Conservation (phyloP, 2,797 vertebrate genomes). For the Rhyacichthys aspro region DNA sequence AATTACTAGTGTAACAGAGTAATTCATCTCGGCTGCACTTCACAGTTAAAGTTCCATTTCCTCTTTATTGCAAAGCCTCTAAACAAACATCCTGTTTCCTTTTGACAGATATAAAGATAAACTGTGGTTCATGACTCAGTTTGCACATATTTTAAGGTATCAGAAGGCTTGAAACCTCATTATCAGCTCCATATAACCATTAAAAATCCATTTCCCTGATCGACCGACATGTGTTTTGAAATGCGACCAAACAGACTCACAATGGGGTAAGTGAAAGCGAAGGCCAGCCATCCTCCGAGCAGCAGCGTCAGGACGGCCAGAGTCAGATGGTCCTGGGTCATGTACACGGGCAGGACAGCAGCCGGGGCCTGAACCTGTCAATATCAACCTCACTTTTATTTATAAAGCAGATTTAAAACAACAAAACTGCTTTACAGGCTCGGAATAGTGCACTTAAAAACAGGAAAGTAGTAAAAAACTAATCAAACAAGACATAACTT, state of each 20-base stretch:
- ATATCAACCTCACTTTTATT: no score
- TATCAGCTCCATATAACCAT: no score
- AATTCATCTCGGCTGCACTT: neutral
- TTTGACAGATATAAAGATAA: neutral
- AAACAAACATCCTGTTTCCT: constrained; percentile 2
- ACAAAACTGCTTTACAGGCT: no score
- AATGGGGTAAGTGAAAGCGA: constrained; percentile 77
- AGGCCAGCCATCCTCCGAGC: constrained; percentile 86
- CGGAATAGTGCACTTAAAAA: no score
- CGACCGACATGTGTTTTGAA: no score
- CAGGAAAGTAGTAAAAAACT: no score
- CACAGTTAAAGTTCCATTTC: neutral
- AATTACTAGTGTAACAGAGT: neutral
- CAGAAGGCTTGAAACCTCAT: neutral
- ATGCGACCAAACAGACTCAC: constrained; percentile 50
- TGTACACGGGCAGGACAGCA: constrained; percentile 62
- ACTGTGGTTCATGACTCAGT: neutral
- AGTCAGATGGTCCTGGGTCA: constrained; percentile 80
- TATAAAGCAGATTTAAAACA: no score
- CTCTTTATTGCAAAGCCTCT: neutral
- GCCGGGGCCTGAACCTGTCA: constrained; percentile 29
- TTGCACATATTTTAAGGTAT: neutral
- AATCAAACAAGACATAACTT: no score
- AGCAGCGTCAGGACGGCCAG: constrained; percentile 79
- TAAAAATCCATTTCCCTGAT: no score